phyloP scores from a whole-genome alignment of 2,888 invertebrate genomes.

The Tipula unca region DNA sequence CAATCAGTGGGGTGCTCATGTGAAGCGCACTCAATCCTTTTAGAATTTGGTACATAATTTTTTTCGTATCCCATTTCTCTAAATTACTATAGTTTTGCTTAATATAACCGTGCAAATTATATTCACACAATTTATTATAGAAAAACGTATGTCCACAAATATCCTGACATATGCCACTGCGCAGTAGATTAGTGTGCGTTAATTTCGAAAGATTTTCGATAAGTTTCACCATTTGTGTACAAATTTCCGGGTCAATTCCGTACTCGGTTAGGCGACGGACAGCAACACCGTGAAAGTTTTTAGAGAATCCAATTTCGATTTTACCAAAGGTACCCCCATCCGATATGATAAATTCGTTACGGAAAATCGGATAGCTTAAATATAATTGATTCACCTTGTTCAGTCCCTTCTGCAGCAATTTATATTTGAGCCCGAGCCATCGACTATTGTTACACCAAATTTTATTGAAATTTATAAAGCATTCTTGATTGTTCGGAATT shows the following conservation, averaged over 20 bases:
- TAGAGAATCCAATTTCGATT: constrained; percentile 36
- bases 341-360: constrained; percentile 22
- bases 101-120: constrained; percentile 38
- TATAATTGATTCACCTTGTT: constrained; percentile 21
- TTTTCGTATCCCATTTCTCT: constrained; percentile 26
- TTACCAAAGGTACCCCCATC: constrained; percentile 37
- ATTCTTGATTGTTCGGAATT: constrained; percentile 1
- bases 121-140: constrained; percentile 39
- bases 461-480: constrained; percentile 21
- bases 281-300: constrained; percentile 32
- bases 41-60: constrained; percentile 27
- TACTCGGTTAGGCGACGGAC: constrained; percentile 28
- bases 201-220: constrained; percentile 21
- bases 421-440: constrained; percentile 21
- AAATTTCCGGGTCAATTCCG: constrained; percentile 18
- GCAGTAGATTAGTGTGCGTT: constrained; percentile 22
- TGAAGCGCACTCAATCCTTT: constrained; percentile 37
- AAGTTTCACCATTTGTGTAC: constrained; percentile 26
- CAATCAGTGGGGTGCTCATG: constrained; percentile 33
- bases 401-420: constrained; percentile 22
- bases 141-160: constrained; percentile 30
- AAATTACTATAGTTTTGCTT: background rate
- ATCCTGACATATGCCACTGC: constrained; percentile 21
- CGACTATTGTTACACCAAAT: constrained; percentile 22
- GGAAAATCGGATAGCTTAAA: constrained; percentile 22